Base-by-base conservation (phyloP, 2,797 vertebrate genomes). In the Premnoplex brunnescens region DNA sequence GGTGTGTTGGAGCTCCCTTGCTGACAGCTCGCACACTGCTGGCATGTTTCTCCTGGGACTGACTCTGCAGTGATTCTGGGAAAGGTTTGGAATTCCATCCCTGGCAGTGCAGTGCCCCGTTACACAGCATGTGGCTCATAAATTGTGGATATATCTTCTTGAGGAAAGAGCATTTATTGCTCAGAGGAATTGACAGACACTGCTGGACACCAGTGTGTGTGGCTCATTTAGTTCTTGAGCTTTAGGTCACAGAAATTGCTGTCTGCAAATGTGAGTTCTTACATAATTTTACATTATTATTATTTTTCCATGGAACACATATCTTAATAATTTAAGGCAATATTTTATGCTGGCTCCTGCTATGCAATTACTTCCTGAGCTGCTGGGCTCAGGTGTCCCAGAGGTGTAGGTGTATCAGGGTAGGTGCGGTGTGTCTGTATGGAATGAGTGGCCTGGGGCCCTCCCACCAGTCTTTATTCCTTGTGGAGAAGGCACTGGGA, bases 391-490 rank as follows among this genome's bases (percentile, higher is more conserved):
- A 36, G 48, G 6, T 30, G 34, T 34, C 43, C 5, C 7, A 3
- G 43, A 44, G 62, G 72, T 7, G 3, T 11, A 2, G 28, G 9
- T 30, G 60, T 12, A 0, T 24, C 7, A 13, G 58, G 26, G 37
- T 7, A 1, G 2, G 3, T 46, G 44, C 8, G 1, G 2, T 3
- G 3, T 32, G 1, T 37, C 7, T 10, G 1, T 14, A 0, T 4
- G 0, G 7, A 14, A 6, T 13, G 49, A 14, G 12, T 32, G 14
- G 9, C 14, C 27, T 10, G 18, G 9, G 39, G 1, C 32, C 23
- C 46, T 23, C 36, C 48, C 48, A 24, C 9, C 28, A 5, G 8
- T 5, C 58, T 49, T 52, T 10, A 2, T 20, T 28, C 32, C 22
- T 30, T 12, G 37, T 1, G 3, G 24, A 21, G 54, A 30, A 55